Evolutionary conservation across 2,888 invertebrate species (phyloP).

Genomic region (Brenthis ino): DNA sequence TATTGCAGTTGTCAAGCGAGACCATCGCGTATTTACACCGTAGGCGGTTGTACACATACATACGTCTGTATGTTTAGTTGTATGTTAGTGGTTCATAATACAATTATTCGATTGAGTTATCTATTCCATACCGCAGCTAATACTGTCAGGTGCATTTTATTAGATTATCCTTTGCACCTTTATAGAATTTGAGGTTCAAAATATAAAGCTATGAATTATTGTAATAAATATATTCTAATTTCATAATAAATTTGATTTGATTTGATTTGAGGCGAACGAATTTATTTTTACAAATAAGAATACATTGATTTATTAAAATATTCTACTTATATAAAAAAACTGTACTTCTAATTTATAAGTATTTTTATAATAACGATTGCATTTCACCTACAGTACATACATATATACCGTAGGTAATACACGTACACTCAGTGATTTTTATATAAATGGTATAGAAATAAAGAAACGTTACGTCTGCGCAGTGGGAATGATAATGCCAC

Average conservation of each 20-base stretch:
- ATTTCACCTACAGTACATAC: no score
- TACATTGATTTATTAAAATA: no score
- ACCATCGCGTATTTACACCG: slow-evolving; percentile 40
- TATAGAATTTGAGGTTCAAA: not conserved
- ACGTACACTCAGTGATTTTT: not conserved
- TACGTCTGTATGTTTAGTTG: slow-evolving; percentile 29
- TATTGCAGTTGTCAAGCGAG: slow-evolving; percentile 62
- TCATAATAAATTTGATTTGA: no score
- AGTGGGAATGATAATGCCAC: slow-evolving; percentile 55
- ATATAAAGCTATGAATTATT: not conserved
- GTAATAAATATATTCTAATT: no score
- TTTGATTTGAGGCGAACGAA: no score
- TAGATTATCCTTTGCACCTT: not conserved
- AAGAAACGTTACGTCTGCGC: slow-evolving; percentile 63
- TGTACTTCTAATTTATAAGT: no score
- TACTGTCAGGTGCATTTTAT: slow-evolving; percentile 14
- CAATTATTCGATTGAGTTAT: slow-evolving; percentile 33
- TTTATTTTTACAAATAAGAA: no score
- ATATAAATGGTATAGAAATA: not conserved
- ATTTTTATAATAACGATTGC: no score
- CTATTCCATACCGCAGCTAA: slow-evolving; percentile 14
- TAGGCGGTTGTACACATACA: slow-evolving; percentile 31
- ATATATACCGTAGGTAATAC: not conserved
- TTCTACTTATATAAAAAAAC: no score
- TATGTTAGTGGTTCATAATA: slow-evolving; percentile 32